A percentile compares a stretch with the other conserved stretches of the same genome.
phyloP scores from a whole-genome alignment of 2,113 vertebrate genomes.

The Pycnonotus jocosus region DNA sequence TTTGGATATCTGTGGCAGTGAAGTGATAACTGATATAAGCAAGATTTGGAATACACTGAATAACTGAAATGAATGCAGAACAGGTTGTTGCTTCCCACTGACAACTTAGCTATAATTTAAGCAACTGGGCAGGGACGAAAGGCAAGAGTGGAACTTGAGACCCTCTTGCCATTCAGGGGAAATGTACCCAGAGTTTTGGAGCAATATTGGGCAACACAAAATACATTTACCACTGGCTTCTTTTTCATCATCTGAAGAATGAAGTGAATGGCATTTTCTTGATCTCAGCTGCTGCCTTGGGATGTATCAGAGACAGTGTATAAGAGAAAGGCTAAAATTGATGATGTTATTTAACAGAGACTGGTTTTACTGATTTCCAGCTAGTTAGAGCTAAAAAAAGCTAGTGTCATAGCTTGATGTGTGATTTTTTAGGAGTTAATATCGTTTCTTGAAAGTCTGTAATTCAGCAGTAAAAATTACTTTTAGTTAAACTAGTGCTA shows the following conservation, averaged over 20 bases:
- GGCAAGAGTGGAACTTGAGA: neutral
- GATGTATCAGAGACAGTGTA: neutral
- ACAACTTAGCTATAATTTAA: neutral
- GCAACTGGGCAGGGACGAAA: neutral
- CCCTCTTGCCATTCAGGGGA: neutral
- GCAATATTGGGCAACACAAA: neutral
- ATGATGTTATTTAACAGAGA: neutral
- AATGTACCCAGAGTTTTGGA: neutral
- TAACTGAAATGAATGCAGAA: neutral
- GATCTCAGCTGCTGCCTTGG: neutral
- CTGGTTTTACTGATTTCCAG: neutral
- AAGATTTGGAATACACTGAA: neutral
- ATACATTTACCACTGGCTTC: neutral
- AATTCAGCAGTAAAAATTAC: neutral
- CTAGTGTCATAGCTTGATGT: neutral
- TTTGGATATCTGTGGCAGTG: neutral
- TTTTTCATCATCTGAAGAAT: neutral
- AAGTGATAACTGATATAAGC: neutral
- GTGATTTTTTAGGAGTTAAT: neutral
- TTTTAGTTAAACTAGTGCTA: neutral
- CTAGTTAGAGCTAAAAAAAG: neutral
- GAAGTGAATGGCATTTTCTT: neutral
- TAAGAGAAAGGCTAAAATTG: neutral
- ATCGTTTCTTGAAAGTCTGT: neutral
- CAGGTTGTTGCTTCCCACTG: neutral